Evolutionary conservation across 2,797 vertebrate genomes (phyloP), one percentile per base, ranked within the genome.

Genomic region (Parauchenoglanis ngamensis): DNA sequence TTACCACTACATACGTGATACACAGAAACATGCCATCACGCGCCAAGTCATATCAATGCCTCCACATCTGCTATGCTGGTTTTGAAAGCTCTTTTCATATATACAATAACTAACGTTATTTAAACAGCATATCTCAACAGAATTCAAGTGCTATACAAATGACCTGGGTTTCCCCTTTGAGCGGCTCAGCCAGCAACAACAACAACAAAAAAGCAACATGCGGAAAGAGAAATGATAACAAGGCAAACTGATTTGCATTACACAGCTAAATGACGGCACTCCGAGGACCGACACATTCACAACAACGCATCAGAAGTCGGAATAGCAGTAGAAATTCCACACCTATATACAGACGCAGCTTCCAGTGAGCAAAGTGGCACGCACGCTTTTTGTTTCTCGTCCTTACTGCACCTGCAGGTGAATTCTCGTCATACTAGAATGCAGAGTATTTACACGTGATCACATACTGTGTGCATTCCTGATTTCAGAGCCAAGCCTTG

Each of bases 381-480:
- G 78, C 12, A 61, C 0, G 56, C 56, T 59, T 78, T 85, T 46
- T 59, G 44, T 85, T 40, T 77, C 73, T 86, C 46, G 19, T 17
- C 89, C 35, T 90, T 89, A 40, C 83, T 56, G 59, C 86, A 93
- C 90, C 93, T 92, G 91, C 84, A 87, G 31, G 35, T 86, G 7
- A 92, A 93, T 95, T 94, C 93, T 86, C 89, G 40, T 90, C 93
- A 93, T 94, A 70, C 90, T 91, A 8, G 21, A 23, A 84, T 57
- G 65, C 28, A 44, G 19, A 63, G 67, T 23, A 67, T 46, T 40
- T 89, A 75, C 31, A 87, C 81, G 86, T 59, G 83, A 46, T 8
- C 67, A 77, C 86, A 82, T 90, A 80, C 88, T 84, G 56, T 0
- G 72, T 86, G 82, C 90, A 89, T 90, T 90, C 89, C 87, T 72